Evolutionary conservation across 2,797 vertebrate genomes (phyloP).

Genomic region (Choloepus didactylus): DNA sequence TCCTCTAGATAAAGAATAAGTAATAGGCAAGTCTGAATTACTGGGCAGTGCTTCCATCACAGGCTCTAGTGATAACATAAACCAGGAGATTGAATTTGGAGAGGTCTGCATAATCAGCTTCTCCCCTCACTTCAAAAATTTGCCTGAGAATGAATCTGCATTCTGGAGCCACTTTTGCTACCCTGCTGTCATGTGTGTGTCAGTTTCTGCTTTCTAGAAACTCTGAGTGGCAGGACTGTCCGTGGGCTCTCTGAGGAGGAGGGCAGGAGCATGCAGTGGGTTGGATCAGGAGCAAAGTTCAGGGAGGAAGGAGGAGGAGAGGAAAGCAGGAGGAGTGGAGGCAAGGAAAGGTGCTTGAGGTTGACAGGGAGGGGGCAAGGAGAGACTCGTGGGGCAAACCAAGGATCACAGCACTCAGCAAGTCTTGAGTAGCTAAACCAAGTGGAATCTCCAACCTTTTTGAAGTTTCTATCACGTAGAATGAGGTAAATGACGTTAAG

Average conservation of each 20-base stretch:
- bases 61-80: slow-evolving; percentile 64
- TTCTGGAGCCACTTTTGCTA: not conserved
- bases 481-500: not conserved
- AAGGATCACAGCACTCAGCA: not conserved
- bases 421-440: not conserved
- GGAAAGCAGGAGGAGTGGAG: not conserved
- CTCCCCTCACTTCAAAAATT: slow-evolving; percentile 38
- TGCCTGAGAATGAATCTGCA: not conserved
- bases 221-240: not conserved
- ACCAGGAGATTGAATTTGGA: slow-evolving; percentile 76
- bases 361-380: not conserved
- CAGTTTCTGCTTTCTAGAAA: not conserved
- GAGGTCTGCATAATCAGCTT: slow-evolving; percentile 68
- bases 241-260: not conserved
- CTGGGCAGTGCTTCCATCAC: slow-evolving; percentile 55
- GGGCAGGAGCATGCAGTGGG: rapidly evolving
- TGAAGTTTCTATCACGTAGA: not conserved
- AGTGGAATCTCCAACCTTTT: not conserved
- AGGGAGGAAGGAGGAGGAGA: not conserved
- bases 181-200: rapidly evolving
- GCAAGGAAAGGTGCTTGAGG: not conserved
- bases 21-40: slow-evolving; percentile 76
- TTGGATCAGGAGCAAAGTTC: not conserved
- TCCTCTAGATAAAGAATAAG: slow-evolving; percentile 82
- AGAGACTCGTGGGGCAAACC: not conserved